Conservation (phyloP, 2,113 vertebrate genomes). For the Phylloscopus trochilus region DNA sequence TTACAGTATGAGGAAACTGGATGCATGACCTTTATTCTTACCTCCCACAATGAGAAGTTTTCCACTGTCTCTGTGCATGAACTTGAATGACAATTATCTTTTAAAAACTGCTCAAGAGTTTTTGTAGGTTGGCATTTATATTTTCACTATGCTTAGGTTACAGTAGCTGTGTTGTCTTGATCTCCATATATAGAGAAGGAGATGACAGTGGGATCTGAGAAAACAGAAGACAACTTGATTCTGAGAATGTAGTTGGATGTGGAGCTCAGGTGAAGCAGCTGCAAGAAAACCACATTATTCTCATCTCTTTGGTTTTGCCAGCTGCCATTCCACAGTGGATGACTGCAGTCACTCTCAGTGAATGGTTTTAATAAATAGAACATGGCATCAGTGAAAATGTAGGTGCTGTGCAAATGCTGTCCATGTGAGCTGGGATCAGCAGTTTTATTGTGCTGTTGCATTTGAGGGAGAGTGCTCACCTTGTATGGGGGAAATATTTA, state of each 20-base stretch:
- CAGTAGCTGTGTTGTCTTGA: background rate
- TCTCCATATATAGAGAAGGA: background rate
- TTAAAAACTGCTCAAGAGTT: background rate
- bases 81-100: background rate
- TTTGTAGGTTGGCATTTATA: background rate
- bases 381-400: background rate
- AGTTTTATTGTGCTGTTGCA: accelerated
- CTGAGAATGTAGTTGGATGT: background rate
- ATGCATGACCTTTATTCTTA: background rate
- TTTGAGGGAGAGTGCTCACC: background rate
- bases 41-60: background rate
- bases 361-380: background rate
- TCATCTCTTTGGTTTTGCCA: background rate
- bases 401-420: background rate
- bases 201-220: background rate
- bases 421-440: accelerated
- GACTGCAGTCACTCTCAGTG: background rate
- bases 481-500: background rate
- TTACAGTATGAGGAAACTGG: background rate
- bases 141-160: background rate
- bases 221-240: background rate
- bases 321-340: background rate
- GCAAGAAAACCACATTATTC: background rate
- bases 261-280: background rate
- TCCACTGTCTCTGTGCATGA: background rate